Conservation (phyloP, 53 echinoderm and acorn worm genomes). For the Paracentrotus lividus region DNA sequence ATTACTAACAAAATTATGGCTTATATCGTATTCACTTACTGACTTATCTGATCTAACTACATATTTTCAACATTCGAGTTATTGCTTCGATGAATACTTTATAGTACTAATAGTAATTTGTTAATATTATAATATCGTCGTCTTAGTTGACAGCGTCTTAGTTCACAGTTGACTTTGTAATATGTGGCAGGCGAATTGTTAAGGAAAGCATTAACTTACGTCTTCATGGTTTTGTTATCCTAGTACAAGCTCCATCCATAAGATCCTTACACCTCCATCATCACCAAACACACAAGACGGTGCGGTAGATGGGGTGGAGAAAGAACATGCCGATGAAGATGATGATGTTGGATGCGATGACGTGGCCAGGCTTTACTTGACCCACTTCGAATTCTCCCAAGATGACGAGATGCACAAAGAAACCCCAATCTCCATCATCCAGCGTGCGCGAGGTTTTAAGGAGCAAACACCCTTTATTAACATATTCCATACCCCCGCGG, state of each 20-base stretch:
- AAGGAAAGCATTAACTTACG: neutral
- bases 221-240: neutral
- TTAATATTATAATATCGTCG: too few relatives aligned
- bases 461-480: constrained; percentile 46
- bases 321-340: neutral
- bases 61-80: too few relatives aligned
- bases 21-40: too few relatives aligned
- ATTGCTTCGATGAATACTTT: too few relatives aligned
- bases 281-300: neutral
- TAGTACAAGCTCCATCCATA: neutral
- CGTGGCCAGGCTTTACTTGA: constrained; percentile 14
- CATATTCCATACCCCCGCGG: constrained; percentile 38
- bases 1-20: too few relatives aligned
- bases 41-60: too few relatives aligned
- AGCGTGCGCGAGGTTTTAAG: neutral
- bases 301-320: too few relatives aligned
- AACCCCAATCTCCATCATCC: neutral
- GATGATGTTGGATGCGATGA: constrained; percentile 42
- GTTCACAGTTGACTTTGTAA: too few relatives aligned
- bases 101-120: too few relatives aligned
- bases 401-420: constrained; percentile 47
- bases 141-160: too few relatives aligned
- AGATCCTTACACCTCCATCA: neutral
- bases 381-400: neutral
- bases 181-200: too few relatives aligned